Percentiles rank a stretch among this genome's conserved stretches.
Conservation (phyloP, 2,797 vertebrate species). For the Eulemur albifrons region DNA sequence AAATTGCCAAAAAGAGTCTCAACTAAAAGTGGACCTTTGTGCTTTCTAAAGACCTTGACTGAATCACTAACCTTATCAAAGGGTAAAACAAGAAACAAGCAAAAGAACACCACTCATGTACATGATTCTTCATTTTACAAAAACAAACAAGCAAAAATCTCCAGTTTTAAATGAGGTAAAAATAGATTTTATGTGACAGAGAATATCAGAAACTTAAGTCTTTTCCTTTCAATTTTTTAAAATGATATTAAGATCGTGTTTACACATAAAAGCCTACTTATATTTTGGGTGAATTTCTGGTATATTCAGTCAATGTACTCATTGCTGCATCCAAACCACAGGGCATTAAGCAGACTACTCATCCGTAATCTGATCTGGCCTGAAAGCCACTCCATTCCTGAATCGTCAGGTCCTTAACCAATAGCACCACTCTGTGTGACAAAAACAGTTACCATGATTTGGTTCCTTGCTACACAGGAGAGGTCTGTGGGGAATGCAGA, state of each 20-base stretch:
- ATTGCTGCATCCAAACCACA: not conserved
- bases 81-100: not conserved
- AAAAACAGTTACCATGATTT: not conserved
- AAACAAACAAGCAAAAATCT: not conserved
- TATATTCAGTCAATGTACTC: not conserved
- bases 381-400: not conserved
- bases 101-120: not conserved
- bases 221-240: not conserved
- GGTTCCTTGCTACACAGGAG: not conserved
- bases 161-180: not conserved
- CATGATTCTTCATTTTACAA: not conserved
- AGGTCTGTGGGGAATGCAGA: not conserved
- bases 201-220: not conserved
- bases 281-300: not conserved
- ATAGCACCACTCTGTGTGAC: not conserved
- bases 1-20: slow-evolving; percentile 56
- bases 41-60: not conserved
- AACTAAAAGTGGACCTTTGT: slow-evolving; percentile 29
- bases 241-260: not conserved
- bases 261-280: not conserved
- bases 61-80: not conserved
- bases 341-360: not conserved
- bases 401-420: not conserved
- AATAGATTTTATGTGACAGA: not conserved
- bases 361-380: not conserved